phyloP scores from a whole-genome alignment of 1,140 invertebrate species.

The Acromyrmex heyeri region DNA sequence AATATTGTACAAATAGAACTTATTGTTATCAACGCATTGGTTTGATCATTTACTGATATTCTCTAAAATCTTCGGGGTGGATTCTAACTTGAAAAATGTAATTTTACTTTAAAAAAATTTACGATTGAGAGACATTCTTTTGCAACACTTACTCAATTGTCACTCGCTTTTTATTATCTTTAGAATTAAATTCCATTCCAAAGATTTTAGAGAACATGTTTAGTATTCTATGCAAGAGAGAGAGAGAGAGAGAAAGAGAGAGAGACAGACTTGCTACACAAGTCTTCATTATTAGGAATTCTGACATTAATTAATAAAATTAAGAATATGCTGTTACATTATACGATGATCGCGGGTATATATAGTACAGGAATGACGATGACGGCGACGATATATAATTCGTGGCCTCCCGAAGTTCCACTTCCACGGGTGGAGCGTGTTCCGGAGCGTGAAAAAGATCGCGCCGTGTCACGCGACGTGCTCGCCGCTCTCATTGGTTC shows the following conservation, averaged over 20 bases:
- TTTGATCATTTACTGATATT: not conserved
- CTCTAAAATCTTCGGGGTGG: no score
- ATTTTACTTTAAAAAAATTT: no score
- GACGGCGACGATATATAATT: slow-evolving; percentile 42
- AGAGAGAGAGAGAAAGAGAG: not conserved
- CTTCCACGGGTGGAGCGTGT: slow-evolving; percentile 70
- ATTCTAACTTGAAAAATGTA: no score
- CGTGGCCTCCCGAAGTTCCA: slow-evolving; percentile 22
- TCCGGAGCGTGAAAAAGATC: slow-evolving; percentile 74
- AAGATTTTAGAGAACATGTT: no score
- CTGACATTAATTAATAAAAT: slow-evolving; percentile 16
- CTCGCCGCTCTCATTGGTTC: slow-evolving; percentile 73
- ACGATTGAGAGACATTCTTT: no score
- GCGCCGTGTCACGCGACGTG: slow-evolving; percentile 74
- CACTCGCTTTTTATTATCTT: no score
- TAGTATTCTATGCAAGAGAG: not conserved
- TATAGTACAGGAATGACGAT: slow-evolving; percentile 21
- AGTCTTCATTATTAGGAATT: not conserved
- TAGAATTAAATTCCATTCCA: no score
- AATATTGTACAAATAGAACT: not conserved
- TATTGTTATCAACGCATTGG: not conserved
- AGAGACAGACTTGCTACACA: not conserved
- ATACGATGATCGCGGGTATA: not conserved
- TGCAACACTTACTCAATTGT: no score
- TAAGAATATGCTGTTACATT: not conserved